Evolutionary conservation across 2,113 vertebrate species (phyloP).

Genomic region (Cathartes aura): DNA sequence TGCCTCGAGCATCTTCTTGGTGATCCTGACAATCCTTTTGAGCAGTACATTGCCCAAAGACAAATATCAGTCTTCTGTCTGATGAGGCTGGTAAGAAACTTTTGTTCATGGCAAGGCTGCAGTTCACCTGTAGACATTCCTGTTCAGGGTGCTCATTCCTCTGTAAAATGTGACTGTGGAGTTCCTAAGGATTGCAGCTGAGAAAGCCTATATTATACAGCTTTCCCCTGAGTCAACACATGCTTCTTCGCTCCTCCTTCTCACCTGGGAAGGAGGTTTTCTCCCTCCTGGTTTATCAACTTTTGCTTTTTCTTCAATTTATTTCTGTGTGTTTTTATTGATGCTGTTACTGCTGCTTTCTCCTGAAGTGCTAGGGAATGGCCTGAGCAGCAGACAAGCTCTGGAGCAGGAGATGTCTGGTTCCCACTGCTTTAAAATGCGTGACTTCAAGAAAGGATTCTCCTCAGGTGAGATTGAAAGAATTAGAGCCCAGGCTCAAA

Average conservation of each 20-base stretch:
- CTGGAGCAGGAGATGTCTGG: neutral
- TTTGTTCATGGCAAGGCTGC: neutral
- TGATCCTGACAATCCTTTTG: neutral
- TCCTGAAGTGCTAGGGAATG: neutral
- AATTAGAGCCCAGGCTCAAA: neutral
- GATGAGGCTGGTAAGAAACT: neutral
- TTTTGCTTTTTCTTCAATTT: neutral
- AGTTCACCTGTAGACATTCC: neutral
- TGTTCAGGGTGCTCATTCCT: neutral
- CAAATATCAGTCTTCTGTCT: neutral
- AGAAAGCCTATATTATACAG: neutral
- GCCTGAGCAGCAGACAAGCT: neutral
- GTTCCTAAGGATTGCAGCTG: neutral
- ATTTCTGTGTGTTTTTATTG: neutral
- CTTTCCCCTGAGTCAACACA: neutral
- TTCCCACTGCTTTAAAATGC: neutral
- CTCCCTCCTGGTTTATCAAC: neutral
- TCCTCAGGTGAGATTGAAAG: neutral
- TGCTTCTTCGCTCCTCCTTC: neutral
- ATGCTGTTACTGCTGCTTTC: neutral
- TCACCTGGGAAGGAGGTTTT: neutral
- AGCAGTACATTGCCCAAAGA: neutral
- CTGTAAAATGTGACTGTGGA: neutral
- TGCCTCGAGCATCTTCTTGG: neutral
- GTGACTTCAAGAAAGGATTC: neutral